Evolutionary conservation across 2,113 vertebrate genomes (phyloP).

Genomic region (Irena cyanogastra): DNA sequence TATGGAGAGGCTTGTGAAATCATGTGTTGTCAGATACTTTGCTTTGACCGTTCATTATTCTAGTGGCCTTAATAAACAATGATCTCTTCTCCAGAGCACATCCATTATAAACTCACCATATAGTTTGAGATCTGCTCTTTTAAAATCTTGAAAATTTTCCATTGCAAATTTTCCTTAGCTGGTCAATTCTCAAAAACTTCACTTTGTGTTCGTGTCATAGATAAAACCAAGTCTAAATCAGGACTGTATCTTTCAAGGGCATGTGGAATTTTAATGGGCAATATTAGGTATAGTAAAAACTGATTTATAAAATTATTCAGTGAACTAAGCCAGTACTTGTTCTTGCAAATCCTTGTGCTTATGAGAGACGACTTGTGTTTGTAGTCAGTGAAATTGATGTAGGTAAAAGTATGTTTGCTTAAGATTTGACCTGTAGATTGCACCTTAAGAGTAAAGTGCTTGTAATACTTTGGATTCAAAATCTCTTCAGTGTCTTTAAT

Average conservation of each 20-base stretch:
- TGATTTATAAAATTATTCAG: neutral
- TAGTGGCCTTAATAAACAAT: neutral
- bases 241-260: neutral
- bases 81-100: neutral
- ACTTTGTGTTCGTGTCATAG: neutral
- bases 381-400: neutral
- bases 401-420: neutral
- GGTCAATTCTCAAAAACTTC: neutral
- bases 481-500: neutral
- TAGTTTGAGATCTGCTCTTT: neutral
- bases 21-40: neutral
- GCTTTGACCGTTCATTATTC: neutral
- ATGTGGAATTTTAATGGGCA: neutral
- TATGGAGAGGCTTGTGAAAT: neutral
- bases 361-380: neutral
- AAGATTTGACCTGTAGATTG: conserved; percentile 7
- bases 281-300: neutral
- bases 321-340: neutral
- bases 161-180: neutral
- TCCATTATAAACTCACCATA: neutral
- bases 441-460: neutral
- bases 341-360: conserved; percentile 8
- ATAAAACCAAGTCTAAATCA: neutral
- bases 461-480: neutral
- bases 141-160: neutral